Conservation (phyloP, 2,113 vertebrate species). For the Danionella cerebrum region DNA sequence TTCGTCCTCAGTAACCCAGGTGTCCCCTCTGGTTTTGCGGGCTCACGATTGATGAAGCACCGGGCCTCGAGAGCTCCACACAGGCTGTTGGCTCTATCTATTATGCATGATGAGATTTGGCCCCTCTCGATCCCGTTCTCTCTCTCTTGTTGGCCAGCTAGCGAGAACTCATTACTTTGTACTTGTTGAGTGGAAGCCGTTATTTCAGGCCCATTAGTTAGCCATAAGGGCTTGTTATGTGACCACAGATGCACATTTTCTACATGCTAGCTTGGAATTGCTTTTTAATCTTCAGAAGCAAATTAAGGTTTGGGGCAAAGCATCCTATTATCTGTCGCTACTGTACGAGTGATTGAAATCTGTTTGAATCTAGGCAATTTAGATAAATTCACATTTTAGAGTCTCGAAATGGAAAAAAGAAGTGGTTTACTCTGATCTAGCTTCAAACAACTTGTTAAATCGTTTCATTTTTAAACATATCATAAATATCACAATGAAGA, state of each 20-base stretch:
- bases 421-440: not conserved
- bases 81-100: constrained; percentile 10
- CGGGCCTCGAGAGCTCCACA: constrained; percentile 5
- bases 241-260: constrained; percentile 22
- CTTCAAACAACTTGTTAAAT: too few relatives aligned
- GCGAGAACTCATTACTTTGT: constrained; percentile 33
- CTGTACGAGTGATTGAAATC: constrained; percentile 1
- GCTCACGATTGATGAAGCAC: constrained; percentile 3
- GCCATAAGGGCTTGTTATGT: constrained; percentile 23
- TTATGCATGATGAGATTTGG: constrained; percentile 24
- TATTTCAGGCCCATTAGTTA: constrained; percentile 37
- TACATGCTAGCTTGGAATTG: constrained; percentile 3
- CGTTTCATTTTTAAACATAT: too few relatives aligned
- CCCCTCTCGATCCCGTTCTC: not conserved
- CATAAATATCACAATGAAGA: too few relatives aligned
- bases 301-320: constrained; percentile 7
- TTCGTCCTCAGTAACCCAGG: not conserved
- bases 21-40: constrained; percentile 4
- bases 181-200: constrained; percentile 30
- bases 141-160: constrained; percentile 17
- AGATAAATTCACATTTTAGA: not conserved
- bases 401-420: not conserved
- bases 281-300: constrained; percentile 10
- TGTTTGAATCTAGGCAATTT: not conserved
- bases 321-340: not conserved